phyloP scores from a whole-genome alignment of 2,113 vertebrate genomes.

The Nothocercus nigrocapillus region DNA sequence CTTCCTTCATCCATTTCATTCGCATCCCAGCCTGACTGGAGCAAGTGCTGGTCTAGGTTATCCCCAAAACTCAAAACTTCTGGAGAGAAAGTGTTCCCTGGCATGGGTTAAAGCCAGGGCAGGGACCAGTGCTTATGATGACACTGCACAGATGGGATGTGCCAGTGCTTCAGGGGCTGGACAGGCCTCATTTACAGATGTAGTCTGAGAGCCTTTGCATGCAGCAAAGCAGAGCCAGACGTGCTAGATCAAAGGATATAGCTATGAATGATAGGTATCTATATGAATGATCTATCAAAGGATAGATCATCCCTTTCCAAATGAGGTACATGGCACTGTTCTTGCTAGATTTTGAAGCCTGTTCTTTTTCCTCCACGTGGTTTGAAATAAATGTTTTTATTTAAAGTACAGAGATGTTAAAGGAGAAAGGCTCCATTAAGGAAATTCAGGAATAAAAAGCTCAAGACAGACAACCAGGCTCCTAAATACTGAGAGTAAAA shows the following conservation, averaged over 20 bases:
- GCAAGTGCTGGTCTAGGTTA: neutral
- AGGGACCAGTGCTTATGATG: rapidly evolving
- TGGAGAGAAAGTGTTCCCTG: neutral
- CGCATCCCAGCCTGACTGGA: neutral
- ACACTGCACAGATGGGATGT: neutral
- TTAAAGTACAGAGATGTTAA: neutral
- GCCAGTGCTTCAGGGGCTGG: neutral
- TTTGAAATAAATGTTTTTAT: neutral
- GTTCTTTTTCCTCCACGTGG: neutral
- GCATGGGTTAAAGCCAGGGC: neutral
- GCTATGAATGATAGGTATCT: no score
- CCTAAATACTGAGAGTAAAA: neutral
- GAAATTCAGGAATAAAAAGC: neutral
- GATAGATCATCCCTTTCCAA: neutral
- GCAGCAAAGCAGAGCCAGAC: neutral
- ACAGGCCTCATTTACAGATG: neutral
- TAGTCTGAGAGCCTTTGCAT: neutral
- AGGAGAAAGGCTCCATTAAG: neutral
- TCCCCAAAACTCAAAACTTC: no score
- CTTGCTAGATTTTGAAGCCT: neutral
- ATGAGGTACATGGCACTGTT: neutral
- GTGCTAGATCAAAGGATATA: neutral
- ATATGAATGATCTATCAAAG: neutral
- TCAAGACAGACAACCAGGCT: neutral
- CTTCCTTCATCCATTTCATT: neutral